Evolutionary conservation across 2,888 invertebrate species (phyloP), one percentile per base, ranked within the genome.

Genomic region (Dermolepida albohirtum): DNA sequence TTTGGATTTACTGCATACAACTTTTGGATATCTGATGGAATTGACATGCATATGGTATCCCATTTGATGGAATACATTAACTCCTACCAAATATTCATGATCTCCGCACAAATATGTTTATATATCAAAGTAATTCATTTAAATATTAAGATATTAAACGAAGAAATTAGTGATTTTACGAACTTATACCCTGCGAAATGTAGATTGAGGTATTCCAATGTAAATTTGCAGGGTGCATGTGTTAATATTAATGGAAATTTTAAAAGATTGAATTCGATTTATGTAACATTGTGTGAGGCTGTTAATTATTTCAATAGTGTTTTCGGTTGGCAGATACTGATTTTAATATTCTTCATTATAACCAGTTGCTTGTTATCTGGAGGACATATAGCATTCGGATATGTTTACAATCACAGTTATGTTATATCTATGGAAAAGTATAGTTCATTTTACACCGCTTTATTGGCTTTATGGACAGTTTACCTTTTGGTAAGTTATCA

Each of bases 401-500:
- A 55, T 47, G 11, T 44, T 57, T 17, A 43, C 14, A 22, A 57
- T 55, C 17, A 12, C 29, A n/a, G 12, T 7, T 29, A 8, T 8
- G 7, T 29, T 39, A 39, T 17, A 14, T 22, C 44, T 27, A 12
- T 17, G 14, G 40, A n/a, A 22, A 29, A 39, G 7, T 17, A 11
- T 49, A 11, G 14, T 8, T 11, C 10, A 11, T 27, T 55, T 6
- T 43, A 55, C 16, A 47, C 6, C 44, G 44, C 10, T 12, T n/a
- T 66, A 41, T 22, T 17, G 16, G 14, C 14, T 1, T 7, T 49
- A n/a, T 66, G 55, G 66, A 55, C 39, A 6, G 22, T 43, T 10
- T 49, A 34, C 49, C 16, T 66, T 7, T 39, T 66, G 47, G 66
- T 66, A 66, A 65, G 44, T 12, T 29, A 22, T 12, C 50, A 39